These are phyloP conservation scores for Oncorhynchus kisutch DNA, from an alignment of 2,113 vertebrate genomes.

Conservation along the genomic window DNA sequence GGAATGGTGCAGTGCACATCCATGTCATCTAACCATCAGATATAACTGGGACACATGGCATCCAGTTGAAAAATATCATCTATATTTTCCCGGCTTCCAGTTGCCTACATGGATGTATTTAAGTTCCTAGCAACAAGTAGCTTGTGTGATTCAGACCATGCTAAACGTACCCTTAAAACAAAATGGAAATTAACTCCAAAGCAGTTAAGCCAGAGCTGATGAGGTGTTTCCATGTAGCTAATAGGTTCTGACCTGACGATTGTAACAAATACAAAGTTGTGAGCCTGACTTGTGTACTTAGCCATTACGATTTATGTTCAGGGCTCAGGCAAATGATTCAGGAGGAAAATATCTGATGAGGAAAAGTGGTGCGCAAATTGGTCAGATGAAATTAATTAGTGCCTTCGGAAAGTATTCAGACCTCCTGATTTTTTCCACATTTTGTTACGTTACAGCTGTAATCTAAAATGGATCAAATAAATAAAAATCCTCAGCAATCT, in stretches of 20 bases:
- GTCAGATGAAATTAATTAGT: neutral
- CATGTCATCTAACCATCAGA: neutral
- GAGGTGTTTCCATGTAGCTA: conserved; percentile 34
- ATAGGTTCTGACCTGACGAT: conserved; percentile 23
- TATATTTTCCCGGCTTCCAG: neutral
- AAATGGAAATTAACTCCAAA: conserved; percentile 29
- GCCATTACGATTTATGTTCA: conserved; percentile 39
- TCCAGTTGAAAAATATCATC: too few relatives aligned
- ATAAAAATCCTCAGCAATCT: too few relatives aligned
- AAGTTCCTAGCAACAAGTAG: conserved; percentile 13
- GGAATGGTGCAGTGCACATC: neutral
- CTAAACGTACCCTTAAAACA: neutral
- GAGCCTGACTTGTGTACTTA: conserved; percentile 15
- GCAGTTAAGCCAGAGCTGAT: conserved; percentile 23
- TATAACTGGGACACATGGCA: neutral
- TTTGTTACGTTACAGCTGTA: too few relatives aligned
- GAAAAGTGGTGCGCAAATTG: neutral
- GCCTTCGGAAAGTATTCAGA: neutral
- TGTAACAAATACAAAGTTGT: conserved; percentile 33
- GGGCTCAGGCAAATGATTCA: conserved; percentile 41
- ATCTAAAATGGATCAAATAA: too few relatives aligned
- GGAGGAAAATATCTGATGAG: conserved; percentile 40
- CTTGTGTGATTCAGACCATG: conserved; percentile 5
- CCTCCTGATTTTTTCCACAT: too few relatives aligned
- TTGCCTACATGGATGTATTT: neutral